phyloP scores from a whole-genome alignment of 30 jellyfish, hydroid and myxozoan genomes.

The Haliclystus octoradiatus region DNA sequence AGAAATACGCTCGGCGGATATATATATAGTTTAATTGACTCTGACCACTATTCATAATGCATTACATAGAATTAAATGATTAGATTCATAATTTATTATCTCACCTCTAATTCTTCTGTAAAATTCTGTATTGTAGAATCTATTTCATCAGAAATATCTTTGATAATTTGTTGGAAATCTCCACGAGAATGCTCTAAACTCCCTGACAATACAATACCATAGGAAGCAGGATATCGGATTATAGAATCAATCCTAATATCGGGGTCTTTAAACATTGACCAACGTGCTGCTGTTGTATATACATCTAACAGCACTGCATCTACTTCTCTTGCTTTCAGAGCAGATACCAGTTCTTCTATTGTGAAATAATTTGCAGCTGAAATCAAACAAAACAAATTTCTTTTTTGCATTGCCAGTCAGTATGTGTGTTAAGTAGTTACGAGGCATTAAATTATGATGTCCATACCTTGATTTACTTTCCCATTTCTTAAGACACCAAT shows the following conservation, averaged over 20 bases:
- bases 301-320: conserved; percentile 61
- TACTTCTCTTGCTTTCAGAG: conserved; percentile 44
- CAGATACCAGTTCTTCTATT: conserved; percentile 33
- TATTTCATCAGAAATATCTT: conserved; percentile 7
- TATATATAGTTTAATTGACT: too few relatives aligned
- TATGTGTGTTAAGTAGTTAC: too few relatives aligned
- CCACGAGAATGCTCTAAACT: conserved; percentile 32
- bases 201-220: conserved; percentile 56
- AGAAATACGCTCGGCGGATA: too few relatives aligned
- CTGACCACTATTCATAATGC: neutral
- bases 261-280: conserved; percentile 18
- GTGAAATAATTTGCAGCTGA: neutral
- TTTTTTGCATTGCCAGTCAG: too few relatives aligned
- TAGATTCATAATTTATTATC: neutral
- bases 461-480: neutral
- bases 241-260: conserved; percentile 30
- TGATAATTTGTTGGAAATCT: conserved; percentile 15
- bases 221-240: conserved; percentile 45
- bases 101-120: conserved; percentile 37
- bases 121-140: conserved; percentile 3
- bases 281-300: conserved; percentile 54
- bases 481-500: neutral
- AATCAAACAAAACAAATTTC: too few relatives aligned
- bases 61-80: neutral
- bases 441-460: too few relatives aligned